These are phyloP conservation scores for Acanthosepion pharaonis DNA, from an alignment of 2,888 invertebrate genomes.

Conservation along the genomic window DNA sequence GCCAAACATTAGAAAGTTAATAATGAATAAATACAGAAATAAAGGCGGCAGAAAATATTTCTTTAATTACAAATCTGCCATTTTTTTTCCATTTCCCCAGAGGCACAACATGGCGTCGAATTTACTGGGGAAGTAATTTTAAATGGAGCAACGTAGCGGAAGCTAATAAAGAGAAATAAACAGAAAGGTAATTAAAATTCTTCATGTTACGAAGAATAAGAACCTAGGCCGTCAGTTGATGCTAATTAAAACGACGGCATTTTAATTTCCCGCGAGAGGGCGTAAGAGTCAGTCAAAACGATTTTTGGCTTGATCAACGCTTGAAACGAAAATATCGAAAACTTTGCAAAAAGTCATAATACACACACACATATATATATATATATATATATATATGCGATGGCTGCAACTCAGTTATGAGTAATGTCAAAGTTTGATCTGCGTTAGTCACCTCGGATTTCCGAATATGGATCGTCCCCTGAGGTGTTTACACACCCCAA, in stretches of 20 bases:
- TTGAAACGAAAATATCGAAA: too few species aligned
- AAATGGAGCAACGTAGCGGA: neutral
- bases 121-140: neutral
- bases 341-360: too few species aligned
- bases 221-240: neutral
- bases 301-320: neutral
- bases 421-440: too few species aligned
- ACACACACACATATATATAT: too few species aligned
- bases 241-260: neutral
- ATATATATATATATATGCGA: too few species aligned
- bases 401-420: too few species aligned
- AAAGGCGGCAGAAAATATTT: neutral
- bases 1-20: neutral
- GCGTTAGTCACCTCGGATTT: too few species aligned
- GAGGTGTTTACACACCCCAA: too few species aligned
- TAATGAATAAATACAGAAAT: neutral
- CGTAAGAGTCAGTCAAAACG: neutral
- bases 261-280: neutral
- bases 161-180: neutral
- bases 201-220: neutral
- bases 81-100: neutral
- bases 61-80: neutral
- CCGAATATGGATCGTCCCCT: too few species aligned
- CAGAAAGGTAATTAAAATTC: neutral
- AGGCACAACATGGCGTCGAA: neutral